Evolutionary conservation across 2,888 invertebrate genomes (phyloP), one percentile per base, ranked within the genome.

Genomic region (Altica lythri): DNA sequence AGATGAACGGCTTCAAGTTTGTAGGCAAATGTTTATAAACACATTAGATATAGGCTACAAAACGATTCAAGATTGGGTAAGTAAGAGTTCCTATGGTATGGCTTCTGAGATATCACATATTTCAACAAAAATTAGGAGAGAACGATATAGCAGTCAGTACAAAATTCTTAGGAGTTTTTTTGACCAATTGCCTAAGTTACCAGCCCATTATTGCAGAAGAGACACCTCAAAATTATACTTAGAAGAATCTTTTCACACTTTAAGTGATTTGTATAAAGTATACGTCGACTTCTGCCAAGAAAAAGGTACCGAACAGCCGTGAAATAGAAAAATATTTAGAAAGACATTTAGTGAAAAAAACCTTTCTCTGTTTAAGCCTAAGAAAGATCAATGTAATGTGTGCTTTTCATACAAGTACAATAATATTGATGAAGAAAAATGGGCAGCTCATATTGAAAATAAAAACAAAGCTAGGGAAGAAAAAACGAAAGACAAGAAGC

Each of bases 381-480:
- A 34, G 8, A 34, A 34, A 13, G 34, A 34, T 34, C 34, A 34
- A 13, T 34, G 34, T 8, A 13, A 34, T 13, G 12, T 12, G 14
- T 34, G 34, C 14, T 12, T 10, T 10, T 10, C 13, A 4, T 34
- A 12, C 8, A 34, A 34, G 13, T 5, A 12, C 3, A 8, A 13
- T 12, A 10, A 34, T 12, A 13, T 34, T 13, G 3, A 3, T 34
- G 12, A 34, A 34, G 12, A 34, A 30, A 50, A 51, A 49, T 67
- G 60, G 43, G 6, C 52, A 16, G 43, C 22, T 42, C 60, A 67
- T 45, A 55, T 50, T 16, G 14, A 22, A 27, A 43, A 35, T 52
- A 66, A 67, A 57, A 51, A 64, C 18, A 40, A 17, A 45, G 68
- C 63, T 14, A 59, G 66, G 60, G 25, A 38, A 17, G 60, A 61